These are phyloP conservation scores for Coleophora deauratella DNA, from an alignment of 2,888 invertebrate species.

Conservation along the genomic window DNA sequence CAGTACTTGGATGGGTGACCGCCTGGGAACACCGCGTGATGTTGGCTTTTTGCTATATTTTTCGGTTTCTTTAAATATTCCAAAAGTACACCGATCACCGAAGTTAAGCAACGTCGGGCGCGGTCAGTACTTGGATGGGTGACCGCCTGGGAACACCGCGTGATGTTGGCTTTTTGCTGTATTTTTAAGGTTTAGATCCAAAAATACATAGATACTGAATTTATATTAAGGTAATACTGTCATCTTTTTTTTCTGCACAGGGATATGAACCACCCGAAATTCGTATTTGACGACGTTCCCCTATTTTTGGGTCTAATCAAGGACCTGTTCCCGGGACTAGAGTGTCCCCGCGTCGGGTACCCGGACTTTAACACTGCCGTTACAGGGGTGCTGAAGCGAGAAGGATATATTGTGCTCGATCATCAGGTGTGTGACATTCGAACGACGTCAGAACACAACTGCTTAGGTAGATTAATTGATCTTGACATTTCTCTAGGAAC, in stretches of 20 bases:
- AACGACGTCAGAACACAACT: neutral
- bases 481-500: no score
- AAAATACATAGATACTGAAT: no score
- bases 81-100: neutral
- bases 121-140: neutral
- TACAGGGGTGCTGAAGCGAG: conserved; percentile 76
- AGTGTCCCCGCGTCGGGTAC: conserved; percentile 90
- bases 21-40: neutral
- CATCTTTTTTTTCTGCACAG: conserved; percentile 37
- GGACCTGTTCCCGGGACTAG: conserved; percentile 92
- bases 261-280: conserved; percentile 96
- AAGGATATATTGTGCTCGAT: conserved; percentile 77
- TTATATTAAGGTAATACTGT: no score
- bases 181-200: no score
- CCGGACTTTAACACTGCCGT: conserved; percentile 90
- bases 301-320: conserved; percentile 90
- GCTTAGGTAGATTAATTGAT: no score
- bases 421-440: conserved; percentile 43
- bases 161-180: neutral
- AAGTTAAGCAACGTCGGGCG: neutral
- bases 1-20: neutral
- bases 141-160: neutral
- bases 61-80: no score
- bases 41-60: neutral
- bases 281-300: conserved; percentile 93